A percentile compares a stretch with the other conserved stretches of the same genome.
phyloP scores from a whole-genome alignment of 1,140 invertebrate genomes.

The Mercenaria mercenaria region DNA sequence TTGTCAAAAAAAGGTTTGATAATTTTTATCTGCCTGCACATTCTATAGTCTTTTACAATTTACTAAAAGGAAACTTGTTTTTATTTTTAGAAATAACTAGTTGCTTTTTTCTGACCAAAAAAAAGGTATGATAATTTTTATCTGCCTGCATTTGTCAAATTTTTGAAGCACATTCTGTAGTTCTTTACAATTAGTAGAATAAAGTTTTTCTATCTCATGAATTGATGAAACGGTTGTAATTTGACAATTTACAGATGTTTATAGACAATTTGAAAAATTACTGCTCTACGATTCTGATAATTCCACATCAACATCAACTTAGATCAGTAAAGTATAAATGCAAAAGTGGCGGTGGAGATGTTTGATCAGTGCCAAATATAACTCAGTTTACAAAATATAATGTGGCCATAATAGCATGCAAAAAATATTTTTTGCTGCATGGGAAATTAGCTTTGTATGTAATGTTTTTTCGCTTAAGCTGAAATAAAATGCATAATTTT shows the following conservation, averaged over 20 bases:
- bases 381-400: neutral
- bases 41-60: too few species aligned
- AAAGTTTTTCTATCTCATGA: too few species aligned
- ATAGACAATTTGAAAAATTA: conserved; percentile 42
- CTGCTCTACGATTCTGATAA: conserved; percentile 39
- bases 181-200: too few species aligned
- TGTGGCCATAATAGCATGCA: neutral
- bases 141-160: too few species aligned
- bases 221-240: too few species aligned
- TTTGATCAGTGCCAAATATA: neutral
- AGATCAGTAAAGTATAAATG: neutral
- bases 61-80: too few species aligned
- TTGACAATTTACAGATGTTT: conserved; percentile 43
- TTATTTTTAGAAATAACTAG: too few species aligned
- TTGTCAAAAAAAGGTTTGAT: too few species aligned
- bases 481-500: neutral
- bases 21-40: too few species aligned
- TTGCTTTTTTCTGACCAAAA: too few species aligned
- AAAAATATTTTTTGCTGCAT: neutral
- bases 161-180: too few species aligned
- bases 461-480: neutral
- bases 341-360: neutral
- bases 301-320: neutral
- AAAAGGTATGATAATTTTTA: too few species aligned
- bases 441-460: neutral